Conservation (phyloP, 2,113 vertebrate genomes). For the Lanius ludovicianus region DNA sequence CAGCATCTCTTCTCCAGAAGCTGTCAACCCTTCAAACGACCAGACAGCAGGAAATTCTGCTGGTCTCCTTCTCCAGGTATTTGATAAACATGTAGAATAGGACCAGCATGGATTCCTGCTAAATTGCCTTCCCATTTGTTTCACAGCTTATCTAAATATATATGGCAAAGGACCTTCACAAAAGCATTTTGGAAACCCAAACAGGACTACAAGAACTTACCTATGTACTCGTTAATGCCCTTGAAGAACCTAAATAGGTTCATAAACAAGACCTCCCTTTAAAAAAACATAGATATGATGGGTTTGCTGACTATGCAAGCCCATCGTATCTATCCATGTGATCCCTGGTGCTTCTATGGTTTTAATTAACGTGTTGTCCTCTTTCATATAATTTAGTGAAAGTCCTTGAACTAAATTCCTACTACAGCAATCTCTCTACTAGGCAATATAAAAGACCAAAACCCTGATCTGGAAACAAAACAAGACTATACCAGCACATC, state of each 20-base stretch:
- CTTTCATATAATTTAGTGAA: background rate
- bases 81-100: background rate
- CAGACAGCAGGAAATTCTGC: background rate
- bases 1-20: background rate
- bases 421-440: background rate
- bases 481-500: background rate
- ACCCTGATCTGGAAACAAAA: background rate
- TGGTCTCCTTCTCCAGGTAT: background rate
- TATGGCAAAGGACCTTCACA: background rate
- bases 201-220: background rate
- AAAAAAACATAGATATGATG: background rate
- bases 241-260: background rate
- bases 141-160: background rate
- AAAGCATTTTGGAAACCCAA: background rate
- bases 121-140: background rate
- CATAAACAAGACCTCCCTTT: background rate
- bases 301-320: background rate
- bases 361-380: background rate
- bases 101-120: background rate
- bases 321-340: background rate
- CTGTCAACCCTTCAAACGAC: background rate
- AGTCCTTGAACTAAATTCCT: background rate
- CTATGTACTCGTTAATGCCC: background rate
- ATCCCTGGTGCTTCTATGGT: background rate
- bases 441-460: background rate